A percentile compares a stretch with the other conserved stretches of the same genome.
Evolutionary conservation across 2,113 vertebrate genomes (phyloP).

Genomic region (Procapra przewalskii): DNA sequence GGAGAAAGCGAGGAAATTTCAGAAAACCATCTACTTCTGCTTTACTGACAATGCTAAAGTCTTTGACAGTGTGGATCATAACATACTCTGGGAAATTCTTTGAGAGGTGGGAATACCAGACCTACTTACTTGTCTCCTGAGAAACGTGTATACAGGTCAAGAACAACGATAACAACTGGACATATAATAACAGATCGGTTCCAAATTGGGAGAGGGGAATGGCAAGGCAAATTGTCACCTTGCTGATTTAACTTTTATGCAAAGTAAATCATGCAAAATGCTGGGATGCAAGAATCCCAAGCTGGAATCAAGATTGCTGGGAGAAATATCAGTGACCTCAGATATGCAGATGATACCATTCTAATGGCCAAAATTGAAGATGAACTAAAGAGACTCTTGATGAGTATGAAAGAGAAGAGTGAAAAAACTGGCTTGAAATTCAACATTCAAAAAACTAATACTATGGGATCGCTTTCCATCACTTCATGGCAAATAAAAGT

Average conservation of each 20-base stretch:
- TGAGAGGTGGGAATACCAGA: neutral
- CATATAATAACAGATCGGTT: neutral
- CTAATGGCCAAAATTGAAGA: neutral
- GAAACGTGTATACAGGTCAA: neutral
- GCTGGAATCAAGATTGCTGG: neutral
- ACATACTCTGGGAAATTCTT: neutral
- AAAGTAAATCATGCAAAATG: neutral
- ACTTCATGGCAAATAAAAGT: neutral
- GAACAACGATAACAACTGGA: neutral
- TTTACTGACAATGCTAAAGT: neutral
- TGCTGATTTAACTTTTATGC: neutral
- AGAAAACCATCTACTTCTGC: neutral
- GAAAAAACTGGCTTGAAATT: neutral
- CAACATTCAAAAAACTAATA: neutral
- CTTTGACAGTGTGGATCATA: neutral
- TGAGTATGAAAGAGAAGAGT: neutral
- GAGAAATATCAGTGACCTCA: neutral
- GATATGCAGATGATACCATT: neutral
- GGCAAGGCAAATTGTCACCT: neutral
- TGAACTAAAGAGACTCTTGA: neutral
- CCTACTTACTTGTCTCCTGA: neutral
- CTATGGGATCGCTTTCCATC: fast-evolving
- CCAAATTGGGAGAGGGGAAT: neutral
- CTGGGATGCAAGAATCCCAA: neutral
- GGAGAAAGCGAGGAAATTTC: neutral